Evolutionary conservation across 2,113 vertebrate genomes (phyloP).

Genomic region (Callithrix jacchus): DNA sequence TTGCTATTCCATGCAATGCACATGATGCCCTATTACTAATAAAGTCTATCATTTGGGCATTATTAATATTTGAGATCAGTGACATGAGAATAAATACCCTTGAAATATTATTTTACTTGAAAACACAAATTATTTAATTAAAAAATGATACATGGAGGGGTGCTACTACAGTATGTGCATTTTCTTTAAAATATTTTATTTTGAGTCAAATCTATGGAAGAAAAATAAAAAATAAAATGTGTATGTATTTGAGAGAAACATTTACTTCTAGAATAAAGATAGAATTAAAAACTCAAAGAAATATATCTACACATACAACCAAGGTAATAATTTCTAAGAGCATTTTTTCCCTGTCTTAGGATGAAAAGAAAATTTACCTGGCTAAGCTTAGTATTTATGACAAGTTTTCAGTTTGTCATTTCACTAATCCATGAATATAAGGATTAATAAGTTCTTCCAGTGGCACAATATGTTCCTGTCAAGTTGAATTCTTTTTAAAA

Average conservation of each 20-base stretch:
- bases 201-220: background rate
- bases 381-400: constrained; percentile 47
- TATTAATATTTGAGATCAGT: background rate
- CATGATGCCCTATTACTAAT: background rate
- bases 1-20: background rate
- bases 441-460: constrained; percentile 66
- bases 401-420: constrained; percentile 57
- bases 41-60: background rate
- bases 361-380: background rate
- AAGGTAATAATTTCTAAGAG: background rate
- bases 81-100: background rate
- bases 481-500: constrained; percentile 50
- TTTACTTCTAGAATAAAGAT: background rate
- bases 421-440: constrained; percentile 60
- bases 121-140: background rate
- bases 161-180: background rate
- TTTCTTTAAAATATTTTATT: background rate
- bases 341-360: background rate
- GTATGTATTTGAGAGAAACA: background rate
- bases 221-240: background rate
- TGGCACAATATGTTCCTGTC: constrained; percentile 58
- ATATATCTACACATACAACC: background rate
- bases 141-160: background rate
- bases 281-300: background rate
- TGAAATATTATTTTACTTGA: background rate